These are phyloP conservation scores for Vespertilio murinus DNA, from an alignment of 2,797 vertebrate species.

Conservation along the genomic window DNA sequence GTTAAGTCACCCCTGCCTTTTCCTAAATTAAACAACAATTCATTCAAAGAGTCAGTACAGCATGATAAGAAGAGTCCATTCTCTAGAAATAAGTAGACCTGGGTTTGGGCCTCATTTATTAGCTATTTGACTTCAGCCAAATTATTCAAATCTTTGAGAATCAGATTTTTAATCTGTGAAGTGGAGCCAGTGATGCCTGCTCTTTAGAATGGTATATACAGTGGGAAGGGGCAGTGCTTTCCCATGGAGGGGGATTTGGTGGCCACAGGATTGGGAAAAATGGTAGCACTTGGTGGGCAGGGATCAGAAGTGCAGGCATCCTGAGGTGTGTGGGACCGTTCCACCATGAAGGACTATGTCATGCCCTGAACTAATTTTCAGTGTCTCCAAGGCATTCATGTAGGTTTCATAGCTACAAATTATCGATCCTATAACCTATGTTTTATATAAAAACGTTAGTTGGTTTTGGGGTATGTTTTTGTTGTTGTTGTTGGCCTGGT, in stretches of 20 bases:
- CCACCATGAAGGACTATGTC: neutral
- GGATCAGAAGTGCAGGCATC: no score
- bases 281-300: neutral
- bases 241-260: neutral
- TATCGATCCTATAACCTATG: neutral
- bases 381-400: neutral
- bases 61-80: neutral
- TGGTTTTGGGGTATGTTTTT: neutral
- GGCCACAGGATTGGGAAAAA: neutral
- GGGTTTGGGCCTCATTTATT: neutral
- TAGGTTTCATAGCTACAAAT: neutral
- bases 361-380: neutral
- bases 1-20: neutral
- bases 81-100: neutral
- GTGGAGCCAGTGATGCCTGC: neutral
- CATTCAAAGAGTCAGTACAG: neutral
- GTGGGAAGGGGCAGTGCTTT: neutral
- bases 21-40: conserved; percentile 4
- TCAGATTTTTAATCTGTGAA: neutral
- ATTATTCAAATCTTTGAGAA: neutral
- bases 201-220: neutral
- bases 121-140: neutral
- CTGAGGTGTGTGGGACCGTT: neutral
- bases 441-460: neutral
- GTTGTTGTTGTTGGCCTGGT: neutral